Evolutionary conservation across 2,113 vertebrate genomes (phyloP), one percentile per base, ranked within the genome.

Genomic region (Vireo altiloquus): DNA sequence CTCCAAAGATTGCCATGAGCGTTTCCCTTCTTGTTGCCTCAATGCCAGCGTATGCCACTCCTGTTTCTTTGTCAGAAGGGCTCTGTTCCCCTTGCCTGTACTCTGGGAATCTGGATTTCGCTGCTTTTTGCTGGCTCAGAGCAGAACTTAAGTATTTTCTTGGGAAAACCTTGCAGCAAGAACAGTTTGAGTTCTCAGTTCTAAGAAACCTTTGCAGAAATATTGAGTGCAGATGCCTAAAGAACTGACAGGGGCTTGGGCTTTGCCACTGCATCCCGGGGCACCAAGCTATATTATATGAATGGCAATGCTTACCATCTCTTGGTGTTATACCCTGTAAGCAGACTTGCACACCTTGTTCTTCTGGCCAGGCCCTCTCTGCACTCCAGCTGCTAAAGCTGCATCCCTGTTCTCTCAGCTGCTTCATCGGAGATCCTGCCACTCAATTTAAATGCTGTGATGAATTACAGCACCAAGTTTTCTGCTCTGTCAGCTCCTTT

Each of bases 91-190:
- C 59, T 78, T 37, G 52, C 24, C 39, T 59, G 54, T 44, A 53
- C 42, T 61, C 59, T 90, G 71, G 75, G 57, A 94, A 96, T 22
- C 39, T 92, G 80, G 31, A 78, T 86, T 86, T 71, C 76, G 19
- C 76, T 49, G 50, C 30, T 66, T 86, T 82, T 79, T 86, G 31
- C 30, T 86, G 68, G 39, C 42, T 80, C 46, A 42, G 53, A 78
- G 50, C 39, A 94, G 53, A 74, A 39, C 4, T 74, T n/a, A 76
- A 85, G 17, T 52, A 59, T 70, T 90, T 65, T 54, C 24, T 64
- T 82, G 42, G 44, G 46, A 84, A 85, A 82, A 65, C 7, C 11
- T 42, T 46, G 44, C 42, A 53, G 56, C 40, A 70, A 81, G 46
- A 74, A 12, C 15, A 60, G 3, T 69, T 77, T 52, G 80, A 40